Base-by-base conservation (phyloP, 1,140 invertebrate species). In the Euura saliciscinereae region DNA sequence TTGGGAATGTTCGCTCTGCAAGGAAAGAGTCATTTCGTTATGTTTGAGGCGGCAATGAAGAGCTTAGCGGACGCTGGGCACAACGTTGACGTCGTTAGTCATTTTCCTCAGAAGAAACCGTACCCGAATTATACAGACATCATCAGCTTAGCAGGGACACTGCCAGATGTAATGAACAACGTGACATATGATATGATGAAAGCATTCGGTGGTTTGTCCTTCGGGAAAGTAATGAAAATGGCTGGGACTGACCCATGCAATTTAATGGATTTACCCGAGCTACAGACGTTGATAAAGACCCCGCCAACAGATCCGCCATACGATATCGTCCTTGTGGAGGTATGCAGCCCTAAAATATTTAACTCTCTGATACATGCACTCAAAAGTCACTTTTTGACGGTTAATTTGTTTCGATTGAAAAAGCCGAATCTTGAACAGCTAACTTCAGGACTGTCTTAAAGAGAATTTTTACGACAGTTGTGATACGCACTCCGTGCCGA, bases 21-120 rank as follows among this genome's bases (percentile, higher is more conserved):
- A 43, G 79, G 78, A 0, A 84, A 79, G 66, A 89, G 87, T 69
- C 88, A 89, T 71, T 87, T 82, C 70, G 44, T 80, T 1, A 83
- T 86, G 67, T 78, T 78, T 13, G 80, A 85, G 45, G 44, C 74
- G 3, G 5, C 89, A 7, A 81, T 87, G 76, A 79, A 79, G 28
- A 78, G 66, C 6, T 72, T 89, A 0, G 87, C 86, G 0, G 75
- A 71, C 6, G 79, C 81, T 0, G 88, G 88, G 0, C 88, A 89
- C 73, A 79, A 84, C n/a, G 82, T 89, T 0, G 84, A 85, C 42
- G 82, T 88, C 0, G 71, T 88, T 5, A 28, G 28, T 28, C 28
- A 28, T 28, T 28, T 28, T 28, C 28, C 28, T 28, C 28, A 28
- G 28, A 28, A 28, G 28, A 28, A 28, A 28, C 28, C 28, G 28